Conservation (phyloP, 2,113 vertebrate genomes). For the Vulpes ferrilata region DNA sequence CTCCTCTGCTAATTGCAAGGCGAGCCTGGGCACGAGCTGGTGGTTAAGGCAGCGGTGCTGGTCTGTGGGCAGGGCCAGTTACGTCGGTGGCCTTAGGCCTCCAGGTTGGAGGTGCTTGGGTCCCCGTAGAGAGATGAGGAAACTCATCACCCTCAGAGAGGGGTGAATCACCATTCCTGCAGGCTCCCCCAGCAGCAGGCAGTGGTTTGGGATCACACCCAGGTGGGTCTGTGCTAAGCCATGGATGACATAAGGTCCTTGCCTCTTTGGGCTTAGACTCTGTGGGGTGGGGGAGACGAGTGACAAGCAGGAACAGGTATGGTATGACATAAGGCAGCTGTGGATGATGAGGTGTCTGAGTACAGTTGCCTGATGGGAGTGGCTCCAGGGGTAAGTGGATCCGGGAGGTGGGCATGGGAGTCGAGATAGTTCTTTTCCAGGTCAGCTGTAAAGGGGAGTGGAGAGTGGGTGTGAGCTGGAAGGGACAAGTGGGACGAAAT, state of each 20-base stretch:
- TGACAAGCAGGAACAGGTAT: rapidly evolving
- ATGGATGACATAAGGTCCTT: neutral
- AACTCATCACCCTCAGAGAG: neutral
- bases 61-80: rapidly evolving
- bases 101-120: neutral
- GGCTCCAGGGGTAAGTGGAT: rapidly evolving
- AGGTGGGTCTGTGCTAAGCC: rapidly evolving
- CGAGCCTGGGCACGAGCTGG: neutral
- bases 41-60: rapidly evolving
- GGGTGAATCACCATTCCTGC: neutral
- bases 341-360: rapidly evolving
- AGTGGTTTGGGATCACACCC: neutral
- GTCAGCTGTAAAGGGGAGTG: neutral
- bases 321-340: neutral
- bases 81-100: rapidly evolving
- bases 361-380: rapidly evolving
- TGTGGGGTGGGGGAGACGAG: neutral
- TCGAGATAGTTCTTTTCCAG: rapidly evolving
- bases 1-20: rapidly evolving
- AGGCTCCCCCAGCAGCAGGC: neutral
- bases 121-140: neutral
- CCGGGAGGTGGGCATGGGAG: rapidly evolving
- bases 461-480: neutral
- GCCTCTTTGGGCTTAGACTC: neutral
- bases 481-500: neutral